phyloP scores from a whole-genome alignment of 2,113 vertebrate genomes.

The Psilopsiagon aymara region DNA sequence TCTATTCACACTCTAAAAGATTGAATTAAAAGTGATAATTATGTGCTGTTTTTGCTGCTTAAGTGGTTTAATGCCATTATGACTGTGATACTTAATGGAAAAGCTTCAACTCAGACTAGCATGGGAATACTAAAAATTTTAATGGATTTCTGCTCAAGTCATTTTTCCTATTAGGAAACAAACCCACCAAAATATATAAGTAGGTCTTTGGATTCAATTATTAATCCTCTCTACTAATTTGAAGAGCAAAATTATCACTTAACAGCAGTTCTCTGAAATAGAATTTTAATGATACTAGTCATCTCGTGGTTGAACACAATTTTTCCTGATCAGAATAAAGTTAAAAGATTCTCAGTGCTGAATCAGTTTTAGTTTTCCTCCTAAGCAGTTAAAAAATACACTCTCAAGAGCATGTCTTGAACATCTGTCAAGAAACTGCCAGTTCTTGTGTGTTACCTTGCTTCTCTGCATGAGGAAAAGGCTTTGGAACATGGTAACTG shows the following conservation, averaged over 20 bases:
- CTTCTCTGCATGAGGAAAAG: not conserved
- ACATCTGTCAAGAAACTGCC: not conserved
- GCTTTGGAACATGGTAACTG: not conserved
- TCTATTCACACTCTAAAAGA: not conserved
- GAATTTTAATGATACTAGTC: constrained; percentile 43
- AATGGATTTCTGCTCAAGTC: constrained; percentile 51
- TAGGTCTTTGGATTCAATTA: constrained; percentile 44
- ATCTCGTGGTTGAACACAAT: not conserved
- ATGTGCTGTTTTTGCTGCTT: constrained; percentile 50
- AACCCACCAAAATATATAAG: constrained; percentile 31
- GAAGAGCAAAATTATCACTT: constrained; percentile 43
- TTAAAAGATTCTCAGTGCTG: constrained; percentile 2
- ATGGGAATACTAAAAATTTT: constrained; percentile 45
- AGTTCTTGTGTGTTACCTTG: not conserved
- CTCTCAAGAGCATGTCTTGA: not conserved
- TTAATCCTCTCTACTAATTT: constrained; percentile 33
- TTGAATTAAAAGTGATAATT: constrained; percentile 61
- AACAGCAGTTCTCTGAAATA: constrained; percentile 31
- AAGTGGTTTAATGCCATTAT: constrained; percentile 55
- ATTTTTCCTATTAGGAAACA: constrained; percentile 51
- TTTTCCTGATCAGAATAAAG: constrained; percentile 27
- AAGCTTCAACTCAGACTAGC: constrained; percentile 46
- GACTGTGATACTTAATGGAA: constrained; percentile 47
- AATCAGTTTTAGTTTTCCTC: constrained; percentile 21
- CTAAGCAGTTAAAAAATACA: not conserved